phyloP scores from a whole-genome alignment of 2,797 vertebrate species.

The Hippopotamyrus pictus region DNA sequence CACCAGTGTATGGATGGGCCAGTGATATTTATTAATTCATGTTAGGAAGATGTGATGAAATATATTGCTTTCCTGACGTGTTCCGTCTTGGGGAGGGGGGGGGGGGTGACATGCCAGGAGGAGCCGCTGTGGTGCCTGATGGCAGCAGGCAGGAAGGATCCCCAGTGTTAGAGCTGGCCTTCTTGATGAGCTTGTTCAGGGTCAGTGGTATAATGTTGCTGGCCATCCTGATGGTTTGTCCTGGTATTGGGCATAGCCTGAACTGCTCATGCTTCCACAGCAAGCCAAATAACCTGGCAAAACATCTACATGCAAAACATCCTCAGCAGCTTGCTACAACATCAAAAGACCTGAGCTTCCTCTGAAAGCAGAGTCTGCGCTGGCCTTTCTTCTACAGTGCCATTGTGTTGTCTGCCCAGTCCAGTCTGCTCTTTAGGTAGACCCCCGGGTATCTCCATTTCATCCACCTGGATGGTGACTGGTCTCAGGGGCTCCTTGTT shows the following conservation, averaged over 20 bases:
- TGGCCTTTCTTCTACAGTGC: not conserved
- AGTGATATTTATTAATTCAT: not conserved
- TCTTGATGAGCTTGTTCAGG: not conserved
- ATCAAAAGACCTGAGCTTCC: not conserved
- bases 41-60: not conserved
- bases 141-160: not conserved
- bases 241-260: not conserved
- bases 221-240: not conserved
- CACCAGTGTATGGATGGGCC: not conserved
- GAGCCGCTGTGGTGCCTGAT: not conserved
- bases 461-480: not conserved
- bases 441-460: not conserved
- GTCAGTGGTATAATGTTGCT: not conserved
- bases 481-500: not conserved
- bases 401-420: not conserved
- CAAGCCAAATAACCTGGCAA: too few species aligned
- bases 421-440: not conserved
- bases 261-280: not conserved
- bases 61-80: not conserved
- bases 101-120: not conserved
- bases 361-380: not conserved
- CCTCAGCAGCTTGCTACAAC: not conserved
- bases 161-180: not conserved
- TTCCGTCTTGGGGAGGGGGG: not conserved
- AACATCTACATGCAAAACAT: not conserved